These are phyloP conservation scores for Hirtodrosophila confusa DNA, from an alignment of 2,888 invertebrate species.

Conservation along the genomic window DNA sequence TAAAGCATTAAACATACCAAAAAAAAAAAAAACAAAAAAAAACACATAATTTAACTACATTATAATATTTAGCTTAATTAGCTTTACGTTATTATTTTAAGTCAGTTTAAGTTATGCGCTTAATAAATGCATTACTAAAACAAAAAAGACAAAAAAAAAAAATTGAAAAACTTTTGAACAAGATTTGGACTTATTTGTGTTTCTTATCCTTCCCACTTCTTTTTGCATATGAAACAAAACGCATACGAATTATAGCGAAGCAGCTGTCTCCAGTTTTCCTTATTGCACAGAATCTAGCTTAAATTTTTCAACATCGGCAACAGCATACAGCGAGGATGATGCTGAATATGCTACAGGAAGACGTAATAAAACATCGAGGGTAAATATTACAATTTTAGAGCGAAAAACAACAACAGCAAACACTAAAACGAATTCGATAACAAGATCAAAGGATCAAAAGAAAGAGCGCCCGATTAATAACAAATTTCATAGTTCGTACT, in stretches of 20 bases:
- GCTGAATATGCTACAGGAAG: constrained; percentile 89
- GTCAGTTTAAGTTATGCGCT: constrained; percentile 67
- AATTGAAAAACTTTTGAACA: constrained; percentile 56
- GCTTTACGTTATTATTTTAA: constrained; percentile 48
- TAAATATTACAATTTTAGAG: constrained; percentile 84
- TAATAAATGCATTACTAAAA: constrained; percentile 76
- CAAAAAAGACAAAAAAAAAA: constrained; percentile 39
- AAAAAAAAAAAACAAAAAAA: too few species aligned
- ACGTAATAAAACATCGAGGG: constrained; percentile 90
- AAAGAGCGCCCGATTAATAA: constrained; percentile 52
- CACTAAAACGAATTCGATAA: constrained; percentile 48
- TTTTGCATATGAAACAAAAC: constrained; percentile 73
- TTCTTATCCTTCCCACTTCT: constrained; percentile 79
- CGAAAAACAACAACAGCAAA: constrained; percentile 30
- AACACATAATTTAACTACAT: constrained; percentile 30
- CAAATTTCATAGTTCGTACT: constrained; percentile 17
- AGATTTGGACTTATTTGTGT: constrained; percentile 78
- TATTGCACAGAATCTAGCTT: constrained; percentile 85
- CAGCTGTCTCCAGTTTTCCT: constrained; percentile 85
- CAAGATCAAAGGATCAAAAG: constrained; percentile 75
- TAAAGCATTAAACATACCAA: constrained; percentile 39
- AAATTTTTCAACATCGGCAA: constrained; percentile 88
- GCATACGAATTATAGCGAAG: constrained; percentile 82
- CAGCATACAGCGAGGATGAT: constrained; percentile 89
- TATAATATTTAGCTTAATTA: constrained; percentile 57